Evolutionary conservation across 2,797 vertebrate genomes (phyloP).

Genomic region (Lacerta bilineata): DNA sequence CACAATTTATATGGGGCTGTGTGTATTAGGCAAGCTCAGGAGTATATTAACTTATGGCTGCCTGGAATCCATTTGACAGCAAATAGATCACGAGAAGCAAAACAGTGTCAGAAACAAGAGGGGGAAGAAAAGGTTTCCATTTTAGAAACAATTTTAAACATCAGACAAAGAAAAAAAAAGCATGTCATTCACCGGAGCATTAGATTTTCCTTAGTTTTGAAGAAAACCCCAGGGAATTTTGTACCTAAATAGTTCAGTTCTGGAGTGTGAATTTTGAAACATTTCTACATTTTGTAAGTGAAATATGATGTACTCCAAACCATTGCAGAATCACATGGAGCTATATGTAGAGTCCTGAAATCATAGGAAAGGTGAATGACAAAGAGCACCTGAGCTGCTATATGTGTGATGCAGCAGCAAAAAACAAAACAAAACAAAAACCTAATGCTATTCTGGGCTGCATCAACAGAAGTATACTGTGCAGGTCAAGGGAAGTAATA

Average conservation of each 20-base stretch:
- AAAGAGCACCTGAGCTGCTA: no score
- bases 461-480: no score
- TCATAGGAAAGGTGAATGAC: no score
- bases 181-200: not conserved
- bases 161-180: not conserved
- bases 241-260: not conserved
- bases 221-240: not conserved
- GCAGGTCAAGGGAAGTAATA: no score
- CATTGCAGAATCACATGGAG: not conserved
- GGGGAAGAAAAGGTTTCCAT: not conserved
- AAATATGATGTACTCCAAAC: not conserved
- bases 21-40: conserved; percentile 47
- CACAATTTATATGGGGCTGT: conserved; percentile 33
- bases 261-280: not conserved
- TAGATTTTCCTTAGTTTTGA: not conserved
- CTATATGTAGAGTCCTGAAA: not conserved
- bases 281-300: not conserved
- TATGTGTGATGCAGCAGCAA: no score
- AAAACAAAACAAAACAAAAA: no score
- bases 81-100: conserved; percentile 50
- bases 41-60: conserved; percentile 38
- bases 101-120: not conserved
- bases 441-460: no score
- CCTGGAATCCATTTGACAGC: conserved; percentile 50
- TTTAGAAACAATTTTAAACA: conserved; percentile 6